Evolutionary conservation across 1,140 invertebrate species (phyloP).

Genomic region (Forficula auricularia): DNA sequence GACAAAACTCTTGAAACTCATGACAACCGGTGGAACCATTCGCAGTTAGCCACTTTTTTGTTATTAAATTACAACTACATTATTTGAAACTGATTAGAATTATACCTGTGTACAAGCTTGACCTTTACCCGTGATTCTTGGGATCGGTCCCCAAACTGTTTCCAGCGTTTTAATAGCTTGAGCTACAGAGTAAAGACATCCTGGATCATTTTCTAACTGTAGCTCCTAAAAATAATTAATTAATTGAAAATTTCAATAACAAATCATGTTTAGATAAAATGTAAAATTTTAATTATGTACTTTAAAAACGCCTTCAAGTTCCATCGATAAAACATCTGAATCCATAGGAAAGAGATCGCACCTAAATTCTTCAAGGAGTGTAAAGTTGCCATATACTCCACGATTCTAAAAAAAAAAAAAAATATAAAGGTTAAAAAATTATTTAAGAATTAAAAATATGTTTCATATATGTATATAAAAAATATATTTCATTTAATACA

Average conservation of each 20-base stretch:
- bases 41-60: no score
- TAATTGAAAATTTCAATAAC: constrained; percentile 2
- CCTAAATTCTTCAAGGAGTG: constrained; percentile 63
- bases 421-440: constrained; percentile 6
- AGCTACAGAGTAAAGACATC: constrained; percentile 72
- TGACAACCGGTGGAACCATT: no score
- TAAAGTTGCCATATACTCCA: constrained; percentile 62
- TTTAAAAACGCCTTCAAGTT: constrained; percentile 59
- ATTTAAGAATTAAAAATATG: constrained; percentile 1
- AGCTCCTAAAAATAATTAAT: constrained; percentile 52
- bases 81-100: constrained; percentile 18
- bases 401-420: constrained; percentile 46
- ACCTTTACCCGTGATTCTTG: constrained; percentile 79
- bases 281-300: constrained; percentile 22
- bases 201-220: constrained; percentile 72
- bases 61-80: no score
- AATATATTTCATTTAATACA: constrained; percentile 7
- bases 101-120: constrained; percentile 64
- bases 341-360: constrained; percentile 84
- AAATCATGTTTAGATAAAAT: constrained; percentile 4
- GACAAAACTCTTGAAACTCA: no score
- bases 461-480: no score
- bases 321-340: constrained; percentile 83
- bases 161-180: constrained; percentile 73
- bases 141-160: constrained; percentile 74